Percentiles rank a stretch among this genome's conserved stretches.
phyloP scores from a whole-genome alignment of 2,113 vertebrate genomes.

The Pachypanchax playfairii region DNA sequence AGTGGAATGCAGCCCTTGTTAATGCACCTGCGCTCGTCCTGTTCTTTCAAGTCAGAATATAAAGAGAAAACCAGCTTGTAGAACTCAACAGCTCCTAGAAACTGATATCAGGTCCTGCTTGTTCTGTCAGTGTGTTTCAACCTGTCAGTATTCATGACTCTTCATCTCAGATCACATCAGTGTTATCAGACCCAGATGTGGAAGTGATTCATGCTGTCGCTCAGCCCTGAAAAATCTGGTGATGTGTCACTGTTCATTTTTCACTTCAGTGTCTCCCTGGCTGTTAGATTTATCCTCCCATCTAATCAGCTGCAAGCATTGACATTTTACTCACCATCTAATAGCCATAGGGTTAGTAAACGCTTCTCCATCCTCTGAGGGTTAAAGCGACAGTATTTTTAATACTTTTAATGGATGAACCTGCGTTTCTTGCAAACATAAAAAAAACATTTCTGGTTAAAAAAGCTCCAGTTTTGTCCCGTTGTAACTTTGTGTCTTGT shows the following conservation, averaged over 20 bases:
- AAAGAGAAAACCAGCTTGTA: too few relatives aligned
- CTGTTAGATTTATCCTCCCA: slow-evolving; percentile 29
- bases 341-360: slow-evolving; percentile 23
- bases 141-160: slow-evolving; percentile 52
- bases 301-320: slow-evolving; percentile 29
- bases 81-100: too few relatives aligned
- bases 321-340: slow-evolving; percentile 38
- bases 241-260: slow-evolving; percentile 33
- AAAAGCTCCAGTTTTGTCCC: too few relatives aligned
- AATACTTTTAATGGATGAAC: too few relatives aligned
- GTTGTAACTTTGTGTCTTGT: too few relatives aligned
- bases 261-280: slow-evolving; percentile 17
- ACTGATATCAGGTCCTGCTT: slow-evolving; percentile 27
- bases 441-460: too few relatives aligned
- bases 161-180: slow-evolving; percentile 67
- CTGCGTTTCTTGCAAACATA: too few relatives aligned
- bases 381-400: too few relatives aligned
- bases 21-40: not conserved
- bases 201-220: slow-evolving; percentile 40
- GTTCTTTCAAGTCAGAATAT: not conserved
- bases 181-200: slow-evolving; percentile 78
- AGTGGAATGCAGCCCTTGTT: not conserved
- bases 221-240: slow-evolving; percentile 28
- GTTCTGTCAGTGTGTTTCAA: slow-evolving; percentile 34
- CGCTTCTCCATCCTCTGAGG: too few relatives aligned